phyloP scores from a whole-genome alignment of 1,140 invertebrate species.

The Hylyphantes graminicola region DNA sequence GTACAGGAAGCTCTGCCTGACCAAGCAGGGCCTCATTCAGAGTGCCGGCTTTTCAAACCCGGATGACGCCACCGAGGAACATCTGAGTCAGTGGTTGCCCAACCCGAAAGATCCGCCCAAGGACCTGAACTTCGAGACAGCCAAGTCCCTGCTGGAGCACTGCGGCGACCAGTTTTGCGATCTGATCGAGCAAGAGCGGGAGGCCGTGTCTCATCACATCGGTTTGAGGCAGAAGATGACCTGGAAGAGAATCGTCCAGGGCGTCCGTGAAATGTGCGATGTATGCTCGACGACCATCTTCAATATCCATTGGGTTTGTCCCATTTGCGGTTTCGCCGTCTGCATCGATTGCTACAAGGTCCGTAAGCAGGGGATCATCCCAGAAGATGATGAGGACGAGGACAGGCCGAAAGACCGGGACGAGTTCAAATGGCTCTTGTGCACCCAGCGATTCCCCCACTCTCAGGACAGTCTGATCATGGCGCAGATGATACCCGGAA shows the following conservation, averaged over 20 bases:
- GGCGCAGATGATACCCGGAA: constrained; percentile 95
- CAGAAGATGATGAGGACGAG: constrained; percentile 25
- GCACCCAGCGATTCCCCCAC: constrained; percentile 83
- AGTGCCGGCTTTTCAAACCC: constrained; percentile 95
- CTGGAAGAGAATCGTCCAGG: constrained; percentile 95
- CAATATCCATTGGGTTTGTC: constrained; percentile 98
- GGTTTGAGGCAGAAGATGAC: constrained; percentile 77
- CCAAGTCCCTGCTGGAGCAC: constrained; percentile 87
- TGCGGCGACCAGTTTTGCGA: constrained; percentile 97
- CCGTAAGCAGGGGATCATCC: constrained; percentile 71
- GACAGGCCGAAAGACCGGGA: constrained; percentile 73
- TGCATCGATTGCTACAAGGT: constrained; percentile 96
- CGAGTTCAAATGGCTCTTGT: constrained; percentile 86
- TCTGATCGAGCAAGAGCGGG: constrained; percentile 89
- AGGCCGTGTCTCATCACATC: constrained; percentile 80
- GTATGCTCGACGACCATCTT: constrained; percentile 97
- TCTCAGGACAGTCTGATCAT: constrained; percentile 88
- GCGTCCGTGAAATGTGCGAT: constrained; percentile 98
- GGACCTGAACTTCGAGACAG: constrained; percentile 87
- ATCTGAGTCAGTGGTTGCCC: constrained; percentile 84
- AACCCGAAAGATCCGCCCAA: constrained; percentile 72
- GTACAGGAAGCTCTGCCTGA: constrained; percentile 89
- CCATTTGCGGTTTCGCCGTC: constrained; percentile 96
- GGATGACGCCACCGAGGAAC: constrained; percentile 87
- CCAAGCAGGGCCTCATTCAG: constrained; percentile 85